Base-by-base conservation (phyloP, 2,888 invertebrate species). In the Flexamia atlantica region DNA sequence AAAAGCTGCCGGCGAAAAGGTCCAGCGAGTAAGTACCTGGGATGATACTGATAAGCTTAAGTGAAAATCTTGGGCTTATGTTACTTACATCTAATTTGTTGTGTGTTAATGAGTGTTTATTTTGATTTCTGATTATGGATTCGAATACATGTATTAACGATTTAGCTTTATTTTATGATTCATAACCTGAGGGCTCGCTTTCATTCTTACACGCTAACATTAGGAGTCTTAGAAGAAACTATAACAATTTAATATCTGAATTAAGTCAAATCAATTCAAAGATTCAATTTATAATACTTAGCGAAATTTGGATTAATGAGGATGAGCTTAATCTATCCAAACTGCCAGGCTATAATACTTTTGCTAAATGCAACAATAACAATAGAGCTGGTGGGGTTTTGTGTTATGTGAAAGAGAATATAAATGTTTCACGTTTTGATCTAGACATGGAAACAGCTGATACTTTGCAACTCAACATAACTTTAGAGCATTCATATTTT, bases 31-130 rank as follows among this genome's bases (percentile, higher is more conserved):
- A 23, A 68, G 23, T 17, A 81, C 23, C 42, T 1, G 7, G 1
- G 36, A 30, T 9, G 81, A 81, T 23, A 30, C 68, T 68, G 64
- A 64, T 23, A 81, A 81, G 12, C 23, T 81, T 25, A 3, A 64
- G 9, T 50, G n/a, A 53, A 25, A 23, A 53, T 53, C 20, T 12
- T 12, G 17, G 50, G 50, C 4, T 50, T 50, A 4, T 50, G 50
- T 50, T n/a, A 50, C 50, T 50, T 50, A 50, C 10, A 53, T 53
- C 53, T 10, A 12, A 20, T 53, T 20, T 20, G 4, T 30, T 30
- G 7, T 23, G 53, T 53, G 23, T 7, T 23, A 12, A 17, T 2
- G 46, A 17, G 46, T 53, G 2, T 53, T 10, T 53, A 9, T 53
- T 23, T 53, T 53, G 4, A 14, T 50, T 50, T 50, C 7, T 50